Base-by-base conservation (phyloP, 2,797 vertebrate genomes). In the Pseudomugil tenellus region DNA sequence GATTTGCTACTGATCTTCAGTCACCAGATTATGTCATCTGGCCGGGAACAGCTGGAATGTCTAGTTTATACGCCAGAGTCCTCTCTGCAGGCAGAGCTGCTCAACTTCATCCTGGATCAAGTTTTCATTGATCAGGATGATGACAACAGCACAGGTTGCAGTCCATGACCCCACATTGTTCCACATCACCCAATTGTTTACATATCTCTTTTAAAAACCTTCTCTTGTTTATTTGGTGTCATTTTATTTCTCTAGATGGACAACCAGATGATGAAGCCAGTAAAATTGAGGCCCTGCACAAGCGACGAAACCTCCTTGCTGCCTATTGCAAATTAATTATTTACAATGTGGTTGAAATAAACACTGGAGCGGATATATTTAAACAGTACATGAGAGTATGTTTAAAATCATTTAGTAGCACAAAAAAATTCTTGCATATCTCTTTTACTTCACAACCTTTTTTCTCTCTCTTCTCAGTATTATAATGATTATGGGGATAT, bases 401-500 rank as follows among this genome's bases (percentile, higher is more conserved):
- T 74, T 23, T 66, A 68, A n/a, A 66, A 70, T 23, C 6, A 19
- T 5, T 41, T 32, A 37, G 29, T 11, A 52, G 46, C 77, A 25
- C 53, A 6, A 51, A 9, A 11, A 63, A 52, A 53, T 71, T 6
- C 35, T 67, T 7, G n/a, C n/a, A n/a, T 3, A 23, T 9, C 3
- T 8, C 28, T 58, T 19, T 34, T 57, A 4, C 1, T 43, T 51
- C 34, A 77, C 28, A 37, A 2, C 41, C 6, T 73, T 58, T 1
- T 7, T 57, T 62, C 11, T 35, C 1, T 79, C 76, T 70, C 29
- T 74, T 37, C 70, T 31, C 64, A 99, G 97, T 98, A 97, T 95
- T 99, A 98, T 90, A 99, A 98, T n/a, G 97, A 99, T 78, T 98
- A 99, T 72, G 97, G 97, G 35, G 97, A 99, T 79, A 98, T 99